These are phyloP conservation scores for Microcebus griseorufus DNA, from an alignment of 2,113 vertebrate species.

Conservation along the genomic window DNA sequence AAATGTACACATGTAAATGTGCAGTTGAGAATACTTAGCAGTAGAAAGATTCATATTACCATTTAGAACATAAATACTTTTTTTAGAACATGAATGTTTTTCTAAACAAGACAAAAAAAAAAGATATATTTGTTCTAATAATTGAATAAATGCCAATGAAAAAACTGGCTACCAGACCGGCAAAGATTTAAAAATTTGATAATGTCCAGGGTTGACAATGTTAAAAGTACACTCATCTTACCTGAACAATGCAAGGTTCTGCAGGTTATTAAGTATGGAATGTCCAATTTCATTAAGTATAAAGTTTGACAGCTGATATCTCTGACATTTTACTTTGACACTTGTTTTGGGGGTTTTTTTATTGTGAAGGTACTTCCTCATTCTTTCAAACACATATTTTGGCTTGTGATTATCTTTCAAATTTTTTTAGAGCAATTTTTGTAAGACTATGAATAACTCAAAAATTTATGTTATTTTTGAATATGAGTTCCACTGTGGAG, in stretches of 20 bases:
- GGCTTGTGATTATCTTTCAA: too few species aligned
- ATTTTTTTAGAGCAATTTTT: too few species aligned
- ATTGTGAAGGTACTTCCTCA: too few species aligned
- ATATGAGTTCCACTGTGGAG: too few species aligned
- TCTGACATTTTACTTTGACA: too few species aligned
- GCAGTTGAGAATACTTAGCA: not conserved
- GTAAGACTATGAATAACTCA: too few species aligned
- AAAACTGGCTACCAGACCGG: not conserved
- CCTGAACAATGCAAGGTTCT: conserved; percentile 8
- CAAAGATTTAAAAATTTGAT: conserved; percentile 29
- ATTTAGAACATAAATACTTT: conserved; percentile 10
- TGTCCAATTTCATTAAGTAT: too few species aligned
- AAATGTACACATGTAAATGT: not conserved
- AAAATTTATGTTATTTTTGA: too few species aligned
- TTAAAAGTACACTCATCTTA: not conserved
- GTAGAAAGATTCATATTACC: not conserved
- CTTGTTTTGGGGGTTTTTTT: too few species aligned
- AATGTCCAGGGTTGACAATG: not conserved
- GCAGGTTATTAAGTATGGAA: not conserved
- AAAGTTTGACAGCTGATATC: too few species aligned
- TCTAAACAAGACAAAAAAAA: conserved; percentile 31
- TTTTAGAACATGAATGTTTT: not conserved
- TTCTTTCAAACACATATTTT: too few species aligned
- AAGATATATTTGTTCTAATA: not conserved
- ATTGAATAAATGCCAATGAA: not conserved